Evolutionary conservation across 1,140 invertebrate species (phyloP), one percentile per base, ranked within the genome.

Genomic region (Chelonus insularis): DNA sequence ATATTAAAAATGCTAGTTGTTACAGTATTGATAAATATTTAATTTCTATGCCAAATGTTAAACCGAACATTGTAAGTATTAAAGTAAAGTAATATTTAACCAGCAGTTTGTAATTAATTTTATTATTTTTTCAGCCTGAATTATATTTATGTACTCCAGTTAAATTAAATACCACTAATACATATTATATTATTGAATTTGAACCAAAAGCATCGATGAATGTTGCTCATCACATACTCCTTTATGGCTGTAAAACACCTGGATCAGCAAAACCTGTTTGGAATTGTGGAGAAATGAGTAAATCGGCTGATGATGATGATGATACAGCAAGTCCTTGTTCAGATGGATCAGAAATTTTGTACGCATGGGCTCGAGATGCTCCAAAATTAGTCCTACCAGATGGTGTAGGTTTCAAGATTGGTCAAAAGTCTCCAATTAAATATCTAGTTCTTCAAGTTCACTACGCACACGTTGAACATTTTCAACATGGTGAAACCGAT

Each of bases 321-420:
- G 52, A 77, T 39, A 76, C 79, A 7, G 86, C 86, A 0, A 88
- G 84, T 73, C 89, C 91, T 1, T 95, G 93, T 72, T 79, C 79
- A 2, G 80, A 84, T 36, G 89, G 88, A 18, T 87, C 89, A 11
- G 88, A 91, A 83, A 93, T 98, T 63, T 84, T 99, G 14, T 99
- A 98, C 81, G 96, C 96, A 0, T 99, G 97, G 97, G 97, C 96
- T 2, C 85, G 93, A 72, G 94, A 98, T 80, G 97, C 97, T 0
- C 94, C 95, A 2, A 85, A 85, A 29, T 82, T 98, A 4, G 78
- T 88, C 39, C 76, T 99, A 48, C 97, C 97, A 0, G 78, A 91
- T 58, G 93, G 89, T 70, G 92, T 95, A 11, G 87, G 86, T 34
- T 95, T 95, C 68, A 89, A 91, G 73, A 87, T 93, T 20, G 91